Percentiles rank a stretch among this genome's conserved stretches.
Evolutionary conservation across 2,888 invertebrate genomes (phyloP).

Genomic region (Nemotelus nigrinus): DNA sequence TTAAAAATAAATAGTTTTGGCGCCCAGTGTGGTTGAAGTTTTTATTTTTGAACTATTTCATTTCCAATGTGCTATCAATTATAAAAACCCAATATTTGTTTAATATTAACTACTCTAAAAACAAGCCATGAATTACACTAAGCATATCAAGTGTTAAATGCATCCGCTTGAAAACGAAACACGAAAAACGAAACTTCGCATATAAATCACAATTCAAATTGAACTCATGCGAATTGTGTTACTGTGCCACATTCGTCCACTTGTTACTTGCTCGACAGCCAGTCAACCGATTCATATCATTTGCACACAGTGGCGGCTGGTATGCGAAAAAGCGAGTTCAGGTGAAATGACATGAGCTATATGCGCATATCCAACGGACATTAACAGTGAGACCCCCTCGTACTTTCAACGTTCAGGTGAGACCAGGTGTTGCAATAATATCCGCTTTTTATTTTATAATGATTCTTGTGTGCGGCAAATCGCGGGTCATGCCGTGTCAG

Average conservation of each 20-base stretch:
- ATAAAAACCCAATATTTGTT: no score
- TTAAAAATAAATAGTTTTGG: no score
- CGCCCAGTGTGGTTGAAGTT: no score
- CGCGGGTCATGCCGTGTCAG: background rate
- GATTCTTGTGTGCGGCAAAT: background rate
- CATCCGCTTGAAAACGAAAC: background rate
- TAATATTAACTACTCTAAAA: background rate
- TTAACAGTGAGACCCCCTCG: no score
- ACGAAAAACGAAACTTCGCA: background rate
- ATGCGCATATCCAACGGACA: no score
- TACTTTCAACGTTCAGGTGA: no score
- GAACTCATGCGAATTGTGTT: constrained; percentile 40
- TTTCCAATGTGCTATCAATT: no score
- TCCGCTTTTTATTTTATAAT: background rate
- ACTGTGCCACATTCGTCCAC: constrained; percentile 31
- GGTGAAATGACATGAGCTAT: background rate
- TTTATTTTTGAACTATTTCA: no score
- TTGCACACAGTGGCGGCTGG: background rate
- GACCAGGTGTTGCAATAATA: constrained; percentile 2
- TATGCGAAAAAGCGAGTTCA: constrained; percentile 4
- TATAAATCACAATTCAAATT: constrained; percentile 20
- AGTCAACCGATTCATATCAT: background rate
- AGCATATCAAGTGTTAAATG: constrained; percentile 5
- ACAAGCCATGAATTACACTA: background rate
- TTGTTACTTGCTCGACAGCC: background rate